These are phyloP conservation scores for Sympetrum striolatum DNA, from an alignment of 2,888 invertebrate species.

Conservation along the genomic window DNA sequence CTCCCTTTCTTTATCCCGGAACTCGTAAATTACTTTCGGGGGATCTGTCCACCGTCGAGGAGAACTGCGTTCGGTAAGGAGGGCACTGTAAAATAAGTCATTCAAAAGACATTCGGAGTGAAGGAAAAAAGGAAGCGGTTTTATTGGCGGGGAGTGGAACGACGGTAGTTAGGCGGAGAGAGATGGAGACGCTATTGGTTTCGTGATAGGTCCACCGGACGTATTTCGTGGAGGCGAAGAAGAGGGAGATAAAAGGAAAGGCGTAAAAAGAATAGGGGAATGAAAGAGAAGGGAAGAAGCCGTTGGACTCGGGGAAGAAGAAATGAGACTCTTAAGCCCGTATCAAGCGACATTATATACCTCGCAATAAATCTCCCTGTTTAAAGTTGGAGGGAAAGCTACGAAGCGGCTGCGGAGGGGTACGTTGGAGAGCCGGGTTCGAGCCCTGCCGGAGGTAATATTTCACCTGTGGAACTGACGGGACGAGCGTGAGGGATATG, in stretches of 20 bases:
- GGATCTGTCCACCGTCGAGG: neutral
- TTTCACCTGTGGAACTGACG: neutral
- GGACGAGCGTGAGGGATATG: neutral
- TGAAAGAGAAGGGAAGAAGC: neutral
- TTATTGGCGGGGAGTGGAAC: conserved; percentile 4
- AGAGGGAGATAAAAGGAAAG: neutral
- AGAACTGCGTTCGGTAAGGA: neutral
- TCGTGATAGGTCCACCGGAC: neutral
- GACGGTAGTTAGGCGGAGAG: conserved; percentile 2
- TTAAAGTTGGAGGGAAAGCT: neutral
- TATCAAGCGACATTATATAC: neutral
- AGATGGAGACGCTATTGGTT: conserved; percentile 12
- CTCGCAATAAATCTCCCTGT: conserved; percentile 17
- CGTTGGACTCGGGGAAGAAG: neutral
- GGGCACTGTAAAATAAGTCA: conserved; percentile 24
- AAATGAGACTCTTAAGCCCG: conserved; percentile 11
- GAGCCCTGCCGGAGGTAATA: neutral
- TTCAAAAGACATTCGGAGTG: conserved; percentile 27
- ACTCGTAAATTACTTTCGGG: neutral
- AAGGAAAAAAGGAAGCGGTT: conserved; percentile 2
- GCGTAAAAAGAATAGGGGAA: neutral
- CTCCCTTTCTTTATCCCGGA: neutral
- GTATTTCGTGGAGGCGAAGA: neutral
- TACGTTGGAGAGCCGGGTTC: neutral
- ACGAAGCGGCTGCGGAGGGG: neutral